Conservation (phyloP, 2,797 vertebrate species). For the Pseudochirops cupreus region DNA sequence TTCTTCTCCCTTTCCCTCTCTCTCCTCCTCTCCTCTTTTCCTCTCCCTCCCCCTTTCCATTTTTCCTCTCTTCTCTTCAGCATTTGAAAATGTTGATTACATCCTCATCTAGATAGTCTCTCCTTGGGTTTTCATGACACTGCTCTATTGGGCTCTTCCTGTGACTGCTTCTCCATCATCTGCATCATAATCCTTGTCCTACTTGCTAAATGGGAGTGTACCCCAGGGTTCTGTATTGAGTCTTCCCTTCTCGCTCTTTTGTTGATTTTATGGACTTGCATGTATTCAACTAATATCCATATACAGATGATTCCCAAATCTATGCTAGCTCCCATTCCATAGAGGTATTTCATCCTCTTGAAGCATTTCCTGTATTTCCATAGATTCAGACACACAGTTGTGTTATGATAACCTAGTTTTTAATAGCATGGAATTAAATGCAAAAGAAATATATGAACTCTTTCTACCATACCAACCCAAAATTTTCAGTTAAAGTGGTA, state of each 20-base stretch:
- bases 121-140: not conserved
- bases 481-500: not conserved
- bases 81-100: not conserved
- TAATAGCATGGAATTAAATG: not conserved
- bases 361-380: not conserved
- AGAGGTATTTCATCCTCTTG: not conserved
- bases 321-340: not conserved
- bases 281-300: not conserved
- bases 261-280: not conserved
- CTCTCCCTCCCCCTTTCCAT: not conserved
- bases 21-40: not conserved
- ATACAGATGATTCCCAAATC: not conserved
- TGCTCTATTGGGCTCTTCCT: not conserved
- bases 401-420: not conserved
- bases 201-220: not conserved
- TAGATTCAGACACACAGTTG: not conserved
- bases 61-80: not conserved
- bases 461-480: not conserved
- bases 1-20: not conserved
- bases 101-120: not conserved
- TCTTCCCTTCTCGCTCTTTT: not conserved
- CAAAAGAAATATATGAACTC: not conserved
- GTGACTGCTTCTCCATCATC: not conserved
- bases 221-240: not conserved
- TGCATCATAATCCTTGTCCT: not conserved